Evolutionary conservation across 92 coral and sea anemone species (phyloP).

Genomic region (Palythoa caribaeorum): DNA sequence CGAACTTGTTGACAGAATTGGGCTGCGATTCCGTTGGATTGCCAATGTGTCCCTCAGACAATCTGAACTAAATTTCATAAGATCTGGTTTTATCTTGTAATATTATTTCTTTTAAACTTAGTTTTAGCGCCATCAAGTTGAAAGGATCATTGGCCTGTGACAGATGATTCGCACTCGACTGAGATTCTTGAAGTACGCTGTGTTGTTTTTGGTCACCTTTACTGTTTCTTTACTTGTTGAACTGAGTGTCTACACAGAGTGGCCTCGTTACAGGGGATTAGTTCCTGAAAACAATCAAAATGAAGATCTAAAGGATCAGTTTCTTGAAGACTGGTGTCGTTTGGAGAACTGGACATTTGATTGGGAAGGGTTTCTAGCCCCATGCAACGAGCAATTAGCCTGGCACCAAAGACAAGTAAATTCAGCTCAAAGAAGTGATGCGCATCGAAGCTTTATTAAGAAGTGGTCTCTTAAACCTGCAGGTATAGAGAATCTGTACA

Average conservation of each 20-base stretch:
- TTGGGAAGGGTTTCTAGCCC: slow-evolving; percentile 61
- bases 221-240: background rate
- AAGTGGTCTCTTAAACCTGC: slow-evolving; percentile 55
- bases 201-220: background rate
- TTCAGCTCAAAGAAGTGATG: slow-evolving; percentile 52
- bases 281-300: background rate
- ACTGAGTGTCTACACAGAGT: background rate
- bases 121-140: background rate
- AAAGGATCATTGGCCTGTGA: background rate
- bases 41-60: too few species aligned
- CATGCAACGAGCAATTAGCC: slow-evolving; percentile 47
- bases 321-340: slow-evolving; percentile 64
- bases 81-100: background rate
- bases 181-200: background rate
- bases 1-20: too few species aligned
- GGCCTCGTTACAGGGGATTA: background rate
- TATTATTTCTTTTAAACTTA: background rate
- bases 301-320: slow-evolving; percentile 11
- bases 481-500: slow-evolving; percentile 26
- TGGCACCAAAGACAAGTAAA: slow-evolving; percentile 57
- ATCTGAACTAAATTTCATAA: too few species aligned
- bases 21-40: too few species aligned
- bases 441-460: slow-evolving; percentile 47
- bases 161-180: background rate
- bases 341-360: slow-evolving; percentile 63